These are phyloP conservation scores for Ceratoteleas bidentatus DNA, from an alignment of 1,140 invertebrate species.

Conservation along the genomic window DNA sequence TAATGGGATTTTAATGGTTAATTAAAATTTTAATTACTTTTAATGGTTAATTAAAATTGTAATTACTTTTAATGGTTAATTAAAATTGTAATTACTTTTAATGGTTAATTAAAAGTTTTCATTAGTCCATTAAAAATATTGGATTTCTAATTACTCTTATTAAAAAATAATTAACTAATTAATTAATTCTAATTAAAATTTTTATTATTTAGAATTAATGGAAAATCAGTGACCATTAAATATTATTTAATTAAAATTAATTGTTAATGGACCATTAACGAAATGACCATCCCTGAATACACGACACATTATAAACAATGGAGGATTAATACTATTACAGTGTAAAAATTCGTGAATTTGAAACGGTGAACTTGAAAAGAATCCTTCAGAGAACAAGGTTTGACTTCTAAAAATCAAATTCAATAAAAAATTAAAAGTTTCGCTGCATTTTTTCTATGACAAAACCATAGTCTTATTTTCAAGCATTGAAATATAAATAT, in stretches of 20 bases:
- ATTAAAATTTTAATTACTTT: not conserved
- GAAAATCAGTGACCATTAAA: not conserved
- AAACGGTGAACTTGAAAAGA: too few species aligned
- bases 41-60: slow-evolving; percentile 5
- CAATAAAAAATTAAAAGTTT: too few species aligned
- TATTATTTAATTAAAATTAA: not conserved
- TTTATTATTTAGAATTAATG: not conserved
- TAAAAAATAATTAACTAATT: not conserved
- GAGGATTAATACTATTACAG: too few species aligned
- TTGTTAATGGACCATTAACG: not conserved
- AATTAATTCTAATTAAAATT: not conserved
- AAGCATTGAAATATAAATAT: too few species aligned
- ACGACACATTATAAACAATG: too few species aligned
- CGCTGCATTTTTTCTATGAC: too few species aligned
- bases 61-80: not conserved
- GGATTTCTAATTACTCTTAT: not conserved
- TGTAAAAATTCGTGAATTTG: too few species aligned
- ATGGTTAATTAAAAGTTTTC: not conserved
- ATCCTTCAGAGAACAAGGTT: too few species aligned
- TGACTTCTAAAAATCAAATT: too few species aligned
- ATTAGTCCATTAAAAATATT: not conserved
- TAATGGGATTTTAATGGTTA: not conserved
- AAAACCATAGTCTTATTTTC: too few species aligned
- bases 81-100: not conserved
- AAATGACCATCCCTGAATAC: not conserved